These are phyloP conservation scores for Hippasteria phrygiana DNA, from an alignment of 53 echinoderm and acorn worm genomes.

Conservation along the genomic window DNA sequence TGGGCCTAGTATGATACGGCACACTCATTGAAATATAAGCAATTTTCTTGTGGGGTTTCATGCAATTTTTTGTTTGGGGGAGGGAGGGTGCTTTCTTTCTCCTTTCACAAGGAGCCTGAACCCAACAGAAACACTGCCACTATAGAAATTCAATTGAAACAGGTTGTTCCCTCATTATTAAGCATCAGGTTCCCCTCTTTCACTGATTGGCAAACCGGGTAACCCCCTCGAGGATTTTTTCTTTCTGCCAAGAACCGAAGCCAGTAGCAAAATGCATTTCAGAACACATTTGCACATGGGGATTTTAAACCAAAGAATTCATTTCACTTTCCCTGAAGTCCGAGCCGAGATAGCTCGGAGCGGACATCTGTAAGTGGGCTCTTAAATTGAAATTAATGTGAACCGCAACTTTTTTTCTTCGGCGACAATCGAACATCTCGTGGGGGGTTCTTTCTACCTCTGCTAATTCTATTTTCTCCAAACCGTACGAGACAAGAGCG, in stretches of 20 bases:
- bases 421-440: background rate
- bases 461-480: background rate
- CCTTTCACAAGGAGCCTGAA: background rate
- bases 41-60: no score
- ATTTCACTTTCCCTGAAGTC: background rate
- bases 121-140: background rate
- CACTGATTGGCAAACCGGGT: background rate
- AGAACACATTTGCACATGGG: background rate
- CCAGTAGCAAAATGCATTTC: background rate
- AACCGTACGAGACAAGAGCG: background rate
- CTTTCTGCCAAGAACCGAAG: background rate
- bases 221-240: background rate
- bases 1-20: no score
- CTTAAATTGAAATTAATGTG: slow-evolving; percentile 58
- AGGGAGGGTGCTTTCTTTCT: background rate
- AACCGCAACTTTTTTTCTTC: background rate
- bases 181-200: slow-evolving; percentile 24
- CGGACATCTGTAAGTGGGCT: slow-evolving; percentile 45
- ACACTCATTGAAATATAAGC: no score
- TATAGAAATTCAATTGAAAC: background rate
- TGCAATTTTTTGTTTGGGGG: no score
- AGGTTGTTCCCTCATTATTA: background rate
- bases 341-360: background rate
- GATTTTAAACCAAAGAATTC: background rate
- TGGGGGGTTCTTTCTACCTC: background rate